Evolutionary conservation across 2,113 vertebrate species (phyloP).

Genomic region (Scytalopus superciliaris): DNA sequence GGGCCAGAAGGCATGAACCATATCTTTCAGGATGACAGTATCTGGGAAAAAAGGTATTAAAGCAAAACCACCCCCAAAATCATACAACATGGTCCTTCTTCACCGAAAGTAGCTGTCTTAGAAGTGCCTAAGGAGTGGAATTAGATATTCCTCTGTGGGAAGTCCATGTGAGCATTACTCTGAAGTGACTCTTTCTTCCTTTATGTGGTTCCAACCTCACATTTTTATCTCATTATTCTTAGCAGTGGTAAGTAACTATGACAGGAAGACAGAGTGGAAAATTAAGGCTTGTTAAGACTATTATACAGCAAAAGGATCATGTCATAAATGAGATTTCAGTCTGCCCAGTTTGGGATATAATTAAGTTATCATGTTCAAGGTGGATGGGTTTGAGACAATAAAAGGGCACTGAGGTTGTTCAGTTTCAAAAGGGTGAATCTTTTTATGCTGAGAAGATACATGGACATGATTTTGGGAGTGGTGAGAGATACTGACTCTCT

Average conservation of each 20-base stretch:
- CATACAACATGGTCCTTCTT: background rate
- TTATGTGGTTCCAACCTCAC: conserved; percentile 16
- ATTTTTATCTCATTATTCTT: conserved; percentile 67
- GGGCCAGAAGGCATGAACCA: background rate
- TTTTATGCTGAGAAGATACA: background rate
- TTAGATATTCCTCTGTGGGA: background rate
- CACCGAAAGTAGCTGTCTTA: background rate
- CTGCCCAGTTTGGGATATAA: conserved; percentile 59
- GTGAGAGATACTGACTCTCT: background rate
- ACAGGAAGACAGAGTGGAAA: conserved; percentile 71
- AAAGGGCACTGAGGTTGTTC: background rate
- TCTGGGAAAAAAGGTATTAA: background rate
- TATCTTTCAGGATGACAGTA: background rate
- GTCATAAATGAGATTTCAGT: conserved; percentile 64
- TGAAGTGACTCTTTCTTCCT: conserved; percentile 1
- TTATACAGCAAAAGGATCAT: conserved; percentile 64
- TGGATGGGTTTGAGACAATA: conserved; percentile 39
- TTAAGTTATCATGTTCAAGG: conserved; percentile 62
- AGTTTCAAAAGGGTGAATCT: background rate
- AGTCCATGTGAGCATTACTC: background rate
- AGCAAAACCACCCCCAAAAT: background rate
- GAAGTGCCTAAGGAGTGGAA: background rate
- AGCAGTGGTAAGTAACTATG: conserved; percentile 68
- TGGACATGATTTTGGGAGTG: rapidly evolving
- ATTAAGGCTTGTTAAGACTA: conserved; percentile 69